Evolutionary conservation across 2,888 invertebrate species (phyloP).

Genomic region (Protonemura montana): DNA sequence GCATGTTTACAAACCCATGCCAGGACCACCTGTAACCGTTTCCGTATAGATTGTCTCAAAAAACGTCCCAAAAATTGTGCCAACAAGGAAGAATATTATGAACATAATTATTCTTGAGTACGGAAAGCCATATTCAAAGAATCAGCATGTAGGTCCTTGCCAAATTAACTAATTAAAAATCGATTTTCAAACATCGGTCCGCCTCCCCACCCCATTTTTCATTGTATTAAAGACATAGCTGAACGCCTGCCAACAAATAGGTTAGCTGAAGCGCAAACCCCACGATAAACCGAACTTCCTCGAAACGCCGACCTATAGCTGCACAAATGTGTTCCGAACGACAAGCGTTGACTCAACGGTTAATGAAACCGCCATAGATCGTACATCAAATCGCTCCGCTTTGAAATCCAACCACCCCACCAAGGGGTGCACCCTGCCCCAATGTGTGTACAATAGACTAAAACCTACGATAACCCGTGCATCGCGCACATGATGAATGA

Average conservation of each 20-base stretch:
- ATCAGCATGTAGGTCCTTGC: neutral
- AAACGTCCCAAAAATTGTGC: no score
- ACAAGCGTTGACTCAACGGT: neutral
- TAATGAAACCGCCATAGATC: conserved; percentile 15
- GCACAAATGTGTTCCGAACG: neutral
- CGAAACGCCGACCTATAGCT: neutral
- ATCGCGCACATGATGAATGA: neutral
- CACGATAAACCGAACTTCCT: neutral
- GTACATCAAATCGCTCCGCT: conserved; percentile 16
- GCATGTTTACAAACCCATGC: no score
- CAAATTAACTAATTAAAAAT: neutral
- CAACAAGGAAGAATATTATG: no score
- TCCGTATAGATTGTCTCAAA: no score
- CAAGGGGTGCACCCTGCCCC: neutral
- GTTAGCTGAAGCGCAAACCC: neutral
- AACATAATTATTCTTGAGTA: no score
- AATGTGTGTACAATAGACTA: neutral
- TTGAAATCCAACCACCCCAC: neutral
- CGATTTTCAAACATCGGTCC: neutral
- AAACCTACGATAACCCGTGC: neutral
- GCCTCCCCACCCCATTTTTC: neutral
- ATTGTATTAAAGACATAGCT: neutral
- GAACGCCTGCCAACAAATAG: neutral
- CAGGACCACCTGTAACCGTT: no score
- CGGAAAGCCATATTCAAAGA: no score